Percentiles rank a stretch among this genome's conserved stretches.
Evolutionary conservation across 30 jellyfish, hydroid and myxozoan species (phyloP).

Genomic region (Aurelia sp.): DNA sequence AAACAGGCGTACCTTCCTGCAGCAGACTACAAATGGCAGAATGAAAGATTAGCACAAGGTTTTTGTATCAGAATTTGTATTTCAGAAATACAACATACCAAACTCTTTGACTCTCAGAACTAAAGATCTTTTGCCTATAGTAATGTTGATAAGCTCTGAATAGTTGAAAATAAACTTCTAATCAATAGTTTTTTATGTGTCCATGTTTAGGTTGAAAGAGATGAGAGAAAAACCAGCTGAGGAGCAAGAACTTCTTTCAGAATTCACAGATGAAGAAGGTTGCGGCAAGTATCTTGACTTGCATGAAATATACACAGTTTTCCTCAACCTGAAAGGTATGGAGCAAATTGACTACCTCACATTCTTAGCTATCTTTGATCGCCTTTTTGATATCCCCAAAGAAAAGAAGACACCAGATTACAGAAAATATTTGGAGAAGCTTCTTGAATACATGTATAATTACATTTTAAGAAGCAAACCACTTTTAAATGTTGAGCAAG

Average conservation of each 20-base stretch:
- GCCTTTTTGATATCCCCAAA: conserved; percentile 85
- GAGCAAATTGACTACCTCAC: conserved; percentile 92
- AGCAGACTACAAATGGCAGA: too few relatives aligned
- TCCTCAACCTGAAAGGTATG: conserved; percentile 79
- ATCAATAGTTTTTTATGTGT: too few relatives aligned
- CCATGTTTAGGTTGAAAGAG: conserved; percentile 69
- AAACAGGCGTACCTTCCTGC: too few relatives aligned
- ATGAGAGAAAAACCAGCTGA: conserved; percentile 95
- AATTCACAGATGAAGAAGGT: conserved; percentile 97
- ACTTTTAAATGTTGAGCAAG: conserved; percentile 80
- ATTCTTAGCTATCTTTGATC: conserved; percentile 78
- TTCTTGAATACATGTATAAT: conserved; percentile 81
- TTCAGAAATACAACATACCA: too few relatives aligned
- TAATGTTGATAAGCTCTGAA: too few relatives aligned
- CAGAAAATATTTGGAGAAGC: conserved; percentile 73
- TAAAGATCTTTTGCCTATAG: too few relatives aligned
- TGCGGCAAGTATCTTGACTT: conserved; percentile 93
- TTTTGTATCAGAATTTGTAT: too few relatives aligned
- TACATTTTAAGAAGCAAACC: conserved; percentile 88
- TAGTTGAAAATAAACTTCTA: too few relatives aligned
- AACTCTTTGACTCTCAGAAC: too few relatives aligned
- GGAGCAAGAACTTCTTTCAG: conserved; percentile 91
- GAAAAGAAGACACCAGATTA: conserved; percentile 88
- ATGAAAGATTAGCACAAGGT: too few relatives aligned
- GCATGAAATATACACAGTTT: conserved; percentile 82